Evolutionary conservation across 1,140 invertebrate species (phyloP), one percentile per base, ranked within the genome.

Genomic region (Drosophila micromelanica): DNA sequence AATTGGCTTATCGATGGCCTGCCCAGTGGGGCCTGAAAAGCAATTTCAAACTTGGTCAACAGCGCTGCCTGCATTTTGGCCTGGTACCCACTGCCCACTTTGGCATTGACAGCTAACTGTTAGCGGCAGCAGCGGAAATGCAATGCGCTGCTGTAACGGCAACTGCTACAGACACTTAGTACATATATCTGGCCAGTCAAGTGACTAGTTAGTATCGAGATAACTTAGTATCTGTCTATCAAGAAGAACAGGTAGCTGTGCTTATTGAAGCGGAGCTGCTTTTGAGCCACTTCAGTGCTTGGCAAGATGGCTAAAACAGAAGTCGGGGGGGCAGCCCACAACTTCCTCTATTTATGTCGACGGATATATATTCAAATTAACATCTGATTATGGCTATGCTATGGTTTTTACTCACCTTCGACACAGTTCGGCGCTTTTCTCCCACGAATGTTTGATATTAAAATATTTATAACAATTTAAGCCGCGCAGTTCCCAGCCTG

Each of bases 391-490:
- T 78, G 67, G 78, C 78, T 76, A 78, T 78, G 84, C 78, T 79
- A 64, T 76, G 71, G 70, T 57, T 82, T 61, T 61, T 75, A 92
- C 93, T 95, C 94, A 98, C 97, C 97, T 97, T 94, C 96, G 96
- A 94, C 97, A 98, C 93, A 98, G 94, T 94, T 98, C 97, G 64
- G 97, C 97, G 72, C 97, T 97, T 94, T 97, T 98, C 93, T 97
- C 96, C 97, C 97, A 98, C 63, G 97, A 98, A 94, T 98, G 97
- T 93, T 95, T 96, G 90, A 98, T 98, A 93, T 97, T 97, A 94
- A 98, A 98, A 94, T 98, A 98, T 94, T 97, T 98, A 93, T 98
- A 98, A 93, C 97, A 98, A 93, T 98, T 95, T 90, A 98, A 95
- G 81, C 97, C 97, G 93, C 95, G 95, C 74, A 98, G 94, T 93